Conservation (phyloP, 1,140 invertebrate species). For the Neodiprion lecontei region DNA sequence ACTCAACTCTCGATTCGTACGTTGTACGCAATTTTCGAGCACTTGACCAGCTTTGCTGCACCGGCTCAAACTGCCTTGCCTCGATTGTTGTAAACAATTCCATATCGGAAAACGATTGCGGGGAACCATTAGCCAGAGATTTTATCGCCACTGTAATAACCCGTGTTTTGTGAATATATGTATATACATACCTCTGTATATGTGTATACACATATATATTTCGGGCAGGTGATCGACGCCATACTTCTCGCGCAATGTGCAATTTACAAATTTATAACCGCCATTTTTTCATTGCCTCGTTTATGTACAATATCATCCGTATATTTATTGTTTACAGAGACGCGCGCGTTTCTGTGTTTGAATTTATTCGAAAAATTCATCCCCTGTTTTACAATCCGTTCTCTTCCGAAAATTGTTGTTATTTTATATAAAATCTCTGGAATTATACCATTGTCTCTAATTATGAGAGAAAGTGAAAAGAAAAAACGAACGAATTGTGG, state of each 20-base stretch:
- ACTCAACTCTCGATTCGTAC: too few relatives aligned
- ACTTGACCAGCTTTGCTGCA: neutral
- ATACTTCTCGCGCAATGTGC: neutral
- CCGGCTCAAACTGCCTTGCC: neutral
- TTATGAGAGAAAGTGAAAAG: too few relatives aligned
- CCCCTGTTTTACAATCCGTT: too few relatives aligned
- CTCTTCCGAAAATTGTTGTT: too few relatives aligned
- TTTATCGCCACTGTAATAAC: conserved; percentile 26
- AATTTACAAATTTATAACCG: neutral
- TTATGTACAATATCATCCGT: neutral
- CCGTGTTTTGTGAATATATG: conserved; percentile 19
- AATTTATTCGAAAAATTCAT: too few relatives aligned
- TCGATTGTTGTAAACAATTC: conserved; percentile 29
- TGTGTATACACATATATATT: neutral
- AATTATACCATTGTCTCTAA: too few relatives aligned
- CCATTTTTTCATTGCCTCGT: neutral
- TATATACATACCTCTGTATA: conserved; percentile 13
- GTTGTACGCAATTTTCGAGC: neutral
- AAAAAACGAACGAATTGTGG: too few relatives aligned
- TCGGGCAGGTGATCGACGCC: neutral
- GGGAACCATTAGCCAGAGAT: conserved; percentile 23
- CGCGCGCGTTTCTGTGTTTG: too few relatives aligned
- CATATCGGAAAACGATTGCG: conserved; percentile 33
- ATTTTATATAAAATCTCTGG: too few relatives aligned
- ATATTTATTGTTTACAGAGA: too few relatives aligned